Base-by-base conservation (phyloP, 2,888 invertebrate genomes). In the Aporophyla lueneburgensis region DNA sequence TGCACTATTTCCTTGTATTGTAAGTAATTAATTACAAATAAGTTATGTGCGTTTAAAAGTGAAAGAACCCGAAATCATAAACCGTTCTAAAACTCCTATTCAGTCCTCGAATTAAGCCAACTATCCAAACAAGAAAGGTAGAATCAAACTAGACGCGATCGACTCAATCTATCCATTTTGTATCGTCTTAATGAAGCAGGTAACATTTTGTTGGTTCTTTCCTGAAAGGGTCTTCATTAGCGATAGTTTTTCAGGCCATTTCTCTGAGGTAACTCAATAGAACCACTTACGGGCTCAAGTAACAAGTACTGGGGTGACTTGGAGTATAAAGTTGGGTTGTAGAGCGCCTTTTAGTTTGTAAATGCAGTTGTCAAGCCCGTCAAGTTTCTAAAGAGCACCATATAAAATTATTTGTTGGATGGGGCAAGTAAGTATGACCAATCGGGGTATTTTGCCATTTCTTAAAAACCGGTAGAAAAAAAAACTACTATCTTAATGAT, bases 201-300 rank as follows among this genome's bases (percentile, higher is more conserved):
- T 56, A 61, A 14, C 49, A 21, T 51, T 63, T 43, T 24, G 62
- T 75, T 70, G 62, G 51, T 58, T 56, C 56, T 33, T n/a, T 14
- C 10, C 54, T 71, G 54, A 84, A 83, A 80, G 46, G 71, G 7
- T 61, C 80, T 71, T 79, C 65, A 74, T 82, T 84, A 80, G 53
- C 43, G 24, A 21, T 19, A 21, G 61, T 69, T 71, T 78, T 78
- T 70, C 83, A 66, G 24, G 0, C 40, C 43, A 61, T 71, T 67
- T 53, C 43, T 61, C 51, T 12, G 16, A 59, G 66, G 71, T 68
- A 56, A 70, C 68, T 65, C 19, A 81, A 83, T 71, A 67, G 5
- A 67, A 33, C n/a, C 67, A 33, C 33, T 67, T 67, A 46, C 0
- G 10, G 49, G 54, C 62, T 80, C 75, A 80, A 53, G 75, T 69